A percentile compares a stretch with the other conserved stretches of the same genome.
Conservation (phyloP, 2,888 invertebrate species). For the Amphipyra tragopoginis region DNA sequence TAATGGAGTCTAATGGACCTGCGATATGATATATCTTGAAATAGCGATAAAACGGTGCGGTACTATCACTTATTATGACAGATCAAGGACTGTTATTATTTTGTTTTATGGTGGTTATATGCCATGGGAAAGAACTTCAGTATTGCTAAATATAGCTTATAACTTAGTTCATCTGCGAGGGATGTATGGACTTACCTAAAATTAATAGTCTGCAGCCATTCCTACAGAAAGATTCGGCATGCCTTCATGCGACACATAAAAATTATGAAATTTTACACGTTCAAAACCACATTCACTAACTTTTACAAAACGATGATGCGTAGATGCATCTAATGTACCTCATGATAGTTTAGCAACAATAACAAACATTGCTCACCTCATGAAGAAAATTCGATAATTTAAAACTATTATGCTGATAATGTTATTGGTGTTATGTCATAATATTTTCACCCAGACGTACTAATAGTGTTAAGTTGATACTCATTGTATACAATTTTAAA, state of each 20-base stretch:
- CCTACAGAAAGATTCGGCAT: too few relatives aligned
- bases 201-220: too few relatives aligned
- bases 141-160: neutral
- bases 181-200: too few relatives aligned
- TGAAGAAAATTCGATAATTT: too few relatives aligned
- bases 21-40: slow-evolving; percentile 36
- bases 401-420: too few relatives aligned
- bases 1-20: slow-evolving; percentile 59
- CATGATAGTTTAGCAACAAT: slow-evolving; percentile 7
- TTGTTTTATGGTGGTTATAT: slow-evolving; percentile 24
- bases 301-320: slow-evolving; percentile 11
- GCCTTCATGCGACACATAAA: too few relatives aligned
- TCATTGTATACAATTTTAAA: too few relatives aligned
- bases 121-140: slow-evolving; percentile 25
- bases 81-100: slow-evolving; percentile 44
- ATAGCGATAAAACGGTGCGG: slow-evolving; percentile 30
- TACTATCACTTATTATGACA: slow-evolving; percentile 39
- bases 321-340: neutral
- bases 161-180: neutral
- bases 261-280: too few relatives aligned
- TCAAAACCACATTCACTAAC: neutral
- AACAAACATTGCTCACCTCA: neutral
- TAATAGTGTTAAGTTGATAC: too few relatives aligned
- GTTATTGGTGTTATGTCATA: too few relatives aligned
- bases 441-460: too few relatives aligned